Evolutionary conservation across 1,140 invertebrate species (phyloP), one percentile per base, ranked within the genome.

Genomic region (Drosophila insularis): DNA sequence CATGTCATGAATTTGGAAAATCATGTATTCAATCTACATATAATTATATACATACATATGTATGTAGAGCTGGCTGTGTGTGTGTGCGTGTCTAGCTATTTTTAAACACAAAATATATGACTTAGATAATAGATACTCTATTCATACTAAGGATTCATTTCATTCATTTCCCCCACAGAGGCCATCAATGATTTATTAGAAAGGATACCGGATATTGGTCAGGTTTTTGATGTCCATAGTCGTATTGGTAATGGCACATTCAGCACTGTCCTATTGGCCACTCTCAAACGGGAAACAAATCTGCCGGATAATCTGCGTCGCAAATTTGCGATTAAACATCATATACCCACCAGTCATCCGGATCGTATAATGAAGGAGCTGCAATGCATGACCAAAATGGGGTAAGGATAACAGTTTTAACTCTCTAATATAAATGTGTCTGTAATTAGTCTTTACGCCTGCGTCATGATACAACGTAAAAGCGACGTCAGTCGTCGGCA

Each of bases 241-340:
- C 96, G 96, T 82, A 94, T 96, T 78, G 96, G 96, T 0, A 95
- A 96, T 92, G 97, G 96, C 4, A 96, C 96, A 0, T 97, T 97
- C 68, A 97, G 96, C 84, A 95, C 95, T 11, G 97, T 97, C 1
- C 96, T 95, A 74, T 87, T 97, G 68, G 96, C 95, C 3, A 94
- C 94, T 8, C 84, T 96, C 23, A 95, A 95, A 69, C 93, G 94
- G 8, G 85, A 93, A 10, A 68, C 91, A 10, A 66, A 93, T 56
- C 43, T 86, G 59, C 82, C 92, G n/a, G 92, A 94, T 1, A 91
- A 92, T 31, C 92, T 94, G 61, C 92, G 92, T 23, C 93, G 93
- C 85, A 93, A 93, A 89, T 97, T 96, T 93, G 96, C 96, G 1
- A 93, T 97, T 21, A 97, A 97, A 90, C 95, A 97, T 91, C 93